Percentiles rank a stretch among this genome's conserved stretches.
Conservation (phyloP, 2,888 invertebrate genomes). For the Diarsia dahlii region DNA sequence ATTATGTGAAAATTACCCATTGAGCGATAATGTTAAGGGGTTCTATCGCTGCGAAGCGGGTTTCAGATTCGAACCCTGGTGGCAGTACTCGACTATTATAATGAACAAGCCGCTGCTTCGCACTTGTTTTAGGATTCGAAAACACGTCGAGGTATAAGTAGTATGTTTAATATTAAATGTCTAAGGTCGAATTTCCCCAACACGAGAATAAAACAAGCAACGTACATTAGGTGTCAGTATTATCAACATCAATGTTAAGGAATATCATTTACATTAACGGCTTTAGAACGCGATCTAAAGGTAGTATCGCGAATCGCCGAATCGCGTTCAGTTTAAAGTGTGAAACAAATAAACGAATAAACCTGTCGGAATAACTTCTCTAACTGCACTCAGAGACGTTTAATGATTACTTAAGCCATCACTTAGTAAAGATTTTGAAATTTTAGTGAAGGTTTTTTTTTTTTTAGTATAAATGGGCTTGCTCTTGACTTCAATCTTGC, state of each 20-base stretch:
- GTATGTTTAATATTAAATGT: background rate
- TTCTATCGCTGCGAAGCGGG: background rate
- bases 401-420: no score
- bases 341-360: background rate
- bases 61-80: background rate
- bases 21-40: background rate
- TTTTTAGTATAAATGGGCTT: no score
- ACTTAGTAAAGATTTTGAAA: no score
- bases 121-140: background rate
- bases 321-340: background rate
- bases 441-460: no score
- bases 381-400: no score
- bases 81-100: background rate
- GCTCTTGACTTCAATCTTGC: no score
- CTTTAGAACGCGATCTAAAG: background rate
- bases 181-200: background rate
- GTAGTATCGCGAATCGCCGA: no score
- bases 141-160: background rate
- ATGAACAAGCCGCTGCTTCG: background rate
- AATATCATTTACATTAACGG: background rate
- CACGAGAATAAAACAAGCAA: background rate
- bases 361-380: background rate
- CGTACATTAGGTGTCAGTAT: background rate
- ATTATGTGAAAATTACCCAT: slow-evolving; percentile 30
- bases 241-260: background rate